These are phyloP conservation scores for Mythimna lalbum DNA, from an alignment of 2,888 invertebrate genomes.

Conservation along the genomic window DNA sequence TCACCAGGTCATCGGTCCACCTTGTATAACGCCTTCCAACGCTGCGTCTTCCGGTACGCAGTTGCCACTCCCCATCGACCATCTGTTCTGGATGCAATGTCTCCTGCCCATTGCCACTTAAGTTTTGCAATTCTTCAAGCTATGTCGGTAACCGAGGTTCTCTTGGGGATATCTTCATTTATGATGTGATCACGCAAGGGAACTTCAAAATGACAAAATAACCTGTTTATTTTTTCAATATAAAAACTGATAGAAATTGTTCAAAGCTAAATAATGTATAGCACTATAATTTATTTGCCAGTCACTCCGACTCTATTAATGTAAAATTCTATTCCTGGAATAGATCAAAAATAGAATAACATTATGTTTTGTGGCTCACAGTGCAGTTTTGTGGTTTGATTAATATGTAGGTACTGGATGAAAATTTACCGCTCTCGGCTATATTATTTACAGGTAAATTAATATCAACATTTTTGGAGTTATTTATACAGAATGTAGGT, in stretches of 20 bases:
- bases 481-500: neutral
- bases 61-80: too few relatives aligned
- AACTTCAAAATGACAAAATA: too few relatives aligned
- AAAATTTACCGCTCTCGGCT: slow-evolving; percentile 5
- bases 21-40: too few relatives aligned
- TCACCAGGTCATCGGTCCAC: too few relatives aligned
- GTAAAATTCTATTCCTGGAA: neutral
- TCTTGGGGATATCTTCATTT: too few relatives aligned
- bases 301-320: neutral
- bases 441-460: slow-evolving; percentile 14
- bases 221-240: too few relatives aligned
- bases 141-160: too few relatives aligned
- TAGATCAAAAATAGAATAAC: slow-evolving; percentile 26
- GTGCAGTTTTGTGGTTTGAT: slow-evolving; percentile 21
- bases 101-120: too few relatives aligned
- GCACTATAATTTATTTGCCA: slow-evolving; percentile 17
- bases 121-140: too few relatives aligned
- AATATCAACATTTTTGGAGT: neutral
- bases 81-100: too few relatives aligned
- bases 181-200: too few relatives aligned
- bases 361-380: slow-evolving; percentile 29
- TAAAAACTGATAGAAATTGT: neutral
- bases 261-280: slow-evolving; percentile 9
- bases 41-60: too few relatives aligned
- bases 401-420: slow-evolving; percentile 1